phyloP scores from a whole-genome alignment of 2,113 vertebrate genomes.

The Pluvialis apricaria region DNA sequence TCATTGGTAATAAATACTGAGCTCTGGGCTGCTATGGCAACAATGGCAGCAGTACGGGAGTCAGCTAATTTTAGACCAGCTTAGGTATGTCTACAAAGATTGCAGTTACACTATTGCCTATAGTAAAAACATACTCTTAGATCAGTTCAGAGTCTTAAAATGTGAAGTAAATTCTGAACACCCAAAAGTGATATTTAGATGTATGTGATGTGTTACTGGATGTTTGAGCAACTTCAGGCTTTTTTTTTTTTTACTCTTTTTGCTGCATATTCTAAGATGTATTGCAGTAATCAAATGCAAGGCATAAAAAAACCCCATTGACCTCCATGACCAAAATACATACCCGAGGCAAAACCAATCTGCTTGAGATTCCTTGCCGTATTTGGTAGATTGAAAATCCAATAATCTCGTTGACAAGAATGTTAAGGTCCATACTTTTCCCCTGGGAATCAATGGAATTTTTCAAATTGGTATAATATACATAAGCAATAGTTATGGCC shows the following conservation, averaged over 20 bases:
- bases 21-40: constrained; percentile 19
- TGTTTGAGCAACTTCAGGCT: background rate
- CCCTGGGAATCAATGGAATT: background rate
- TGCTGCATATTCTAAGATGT: background rate
- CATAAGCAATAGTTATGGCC: background rate
- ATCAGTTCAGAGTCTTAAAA: background rate
- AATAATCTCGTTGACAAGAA: constrained; percentile 15
- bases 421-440: background rate
- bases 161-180: background rate
- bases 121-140: background rate
- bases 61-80: background rate
- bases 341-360: background rate
- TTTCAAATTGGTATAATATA: background rate
- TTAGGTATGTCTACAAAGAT: background rate
- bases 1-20: background rate
- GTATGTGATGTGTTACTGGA: background rate
- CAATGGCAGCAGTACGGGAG: background rate
- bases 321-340: background rate
- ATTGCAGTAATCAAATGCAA: background rate
- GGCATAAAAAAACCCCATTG: background rate
- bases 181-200: background rate
- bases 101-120: background rate
- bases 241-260: background rate
- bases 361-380: background rate
- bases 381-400: constrained; percentile 18